A percentile compares a stretch with the other conserved stretches of the same genome.
Conservation (phyloP, 1,140 invertebrate genomes). For the Conus betulinus region DNA sequence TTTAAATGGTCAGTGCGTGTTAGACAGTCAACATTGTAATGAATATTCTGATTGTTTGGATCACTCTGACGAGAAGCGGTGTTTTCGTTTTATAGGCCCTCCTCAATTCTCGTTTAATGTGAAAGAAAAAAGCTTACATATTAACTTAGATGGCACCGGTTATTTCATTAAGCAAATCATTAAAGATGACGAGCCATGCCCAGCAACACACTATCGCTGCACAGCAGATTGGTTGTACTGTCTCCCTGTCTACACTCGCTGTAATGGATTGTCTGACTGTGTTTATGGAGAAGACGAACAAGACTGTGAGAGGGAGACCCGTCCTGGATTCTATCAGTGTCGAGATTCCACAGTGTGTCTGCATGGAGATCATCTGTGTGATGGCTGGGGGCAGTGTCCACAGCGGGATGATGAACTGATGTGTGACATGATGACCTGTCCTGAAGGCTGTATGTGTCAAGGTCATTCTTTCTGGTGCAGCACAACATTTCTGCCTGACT, state of each 20-base stretch:
- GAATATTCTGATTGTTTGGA: too few species aligned
- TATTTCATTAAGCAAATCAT: not conserved
- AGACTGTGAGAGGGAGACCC: not conserved
- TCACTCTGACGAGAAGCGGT: too few species aligned
- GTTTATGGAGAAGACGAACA: constrained; percentile 32
- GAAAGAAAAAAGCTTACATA: too few species aligned
- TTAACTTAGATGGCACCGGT: not conserved
- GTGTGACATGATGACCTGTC: constrained; percentile 27
- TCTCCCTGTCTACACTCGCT: constrained; percentile 33
- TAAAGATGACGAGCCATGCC: not conserved
- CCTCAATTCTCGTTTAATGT: too few species aligned
- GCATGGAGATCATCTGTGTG: constrained; percentile 32
- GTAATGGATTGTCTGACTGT: constrained; percentile 31
- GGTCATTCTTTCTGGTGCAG: constrained; percentile 16
- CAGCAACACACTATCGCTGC: not conserved
- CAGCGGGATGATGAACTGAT: constrained; percentile 35
- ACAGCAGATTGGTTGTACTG: not conserved
- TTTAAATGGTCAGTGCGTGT: too few species aligned
- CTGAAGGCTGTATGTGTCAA: constrained; percentile 19
- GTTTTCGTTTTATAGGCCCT: too few species aligned
- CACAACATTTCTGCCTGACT: not conserved
- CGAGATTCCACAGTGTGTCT: constrained; percentile 27
- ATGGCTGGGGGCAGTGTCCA: constrained; percentile 21
- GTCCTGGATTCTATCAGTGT: constrained; percentile 25
- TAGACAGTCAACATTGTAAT: too few species aligned